These are phyloP conservation scores for Heterocephalus glaber DNA, from an alignment of 2,113 vertebrate species.

Conservation along the genomic window DNA sequence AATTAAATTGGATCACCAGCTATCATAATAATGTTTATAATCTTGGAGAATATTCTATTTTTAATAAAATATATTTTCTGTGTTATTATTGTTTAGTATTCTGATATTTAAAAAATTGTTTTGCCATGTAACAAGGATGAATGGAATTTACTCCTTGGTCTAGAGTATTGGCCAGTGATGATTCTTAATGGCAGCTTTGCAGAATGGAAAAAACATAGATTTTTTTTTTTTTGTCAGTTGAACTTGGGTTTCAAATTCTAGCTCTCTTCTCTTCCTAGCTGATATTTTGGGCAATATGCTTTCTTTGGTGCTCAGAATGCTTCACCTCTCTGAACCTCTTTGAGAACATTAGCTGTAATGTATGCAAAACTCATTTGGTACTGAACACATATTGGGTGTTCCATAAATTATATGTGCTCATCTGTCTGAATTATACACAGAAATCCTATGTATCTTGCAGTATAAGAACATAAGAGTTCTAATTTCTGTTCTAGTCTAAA, in stretches of 20 bases:
- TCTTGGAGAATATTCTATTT: not conserved
- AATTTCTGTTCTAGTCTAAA: not conserved
- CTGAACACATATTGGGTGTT: not conserved
- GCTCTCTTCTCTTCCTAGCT: conserved; percentile 2
- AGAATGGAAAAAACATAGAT: conserved; percentile 8
- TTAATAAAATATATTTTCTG: not conserved
- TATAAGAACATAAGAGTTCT: not conserved
- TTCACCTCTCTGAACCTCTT: not conserved
- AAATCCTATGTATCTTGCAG: not conserved
- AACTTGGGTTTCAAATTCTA: conserved; percentile 28
- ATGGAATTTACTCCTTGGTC: not conserved
- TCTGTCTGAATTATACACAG: not conserved
- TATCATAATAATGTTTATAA: not conserved
- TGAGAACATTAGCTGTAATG: not conserved
- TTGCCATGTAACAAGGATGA: not conserved
- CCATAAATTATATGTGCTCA: not conserved
- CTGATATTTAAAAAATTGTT: not conserved
- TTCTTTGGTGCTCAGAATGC: not conserved
- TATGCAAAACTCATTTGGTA: not conserved
- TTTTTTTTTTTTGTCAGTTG: not conserved
- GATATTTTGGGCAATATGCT: conserved; percentile 19
- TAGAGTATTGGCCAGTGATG: not conserved
- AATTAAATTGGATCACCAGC: not conserved
- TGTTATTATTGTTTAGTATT: not conserved
- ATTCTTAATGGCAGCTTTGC: not conserved